A percentile compares a stretch with the other conserved stretches of the same genome.
phyloP scores from a whole-genome alignment of 2,888 invertebrate species.

The Ophion slaviceki region DNA sequence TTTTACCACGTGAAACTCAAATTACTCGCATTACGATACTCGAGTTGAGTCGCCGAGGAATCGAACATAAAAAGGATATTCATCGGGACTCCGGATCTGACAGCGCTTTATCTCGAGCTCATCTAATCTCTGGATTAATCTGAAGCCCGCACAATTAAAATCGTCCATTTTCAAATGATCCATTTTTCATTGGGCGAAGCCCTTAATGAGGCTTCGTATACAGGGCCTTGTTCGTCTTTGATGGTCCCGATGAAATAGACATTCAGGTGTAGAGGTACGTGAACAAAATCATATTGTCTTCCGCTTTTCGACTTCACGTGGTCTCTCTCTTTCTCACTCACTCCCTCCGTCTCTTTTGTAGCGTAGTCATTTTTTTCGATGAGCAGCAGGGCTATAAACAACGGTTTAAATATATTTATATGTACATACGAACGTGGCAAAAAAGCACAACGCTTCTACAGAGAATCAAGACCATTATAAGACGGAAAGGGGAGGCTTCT shows the following conservation, averaged over 20 bases:
- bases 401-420: constrained; percentile 6
- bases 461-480: constrained; percentile 34
- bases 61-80: not conserved
- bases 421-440: not conserved
- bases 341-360: not conserved
- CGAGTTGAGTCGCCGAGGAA: not conserved
- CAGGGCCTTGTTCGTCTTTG: not conserved
- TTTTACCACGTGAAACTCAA: not conserved
- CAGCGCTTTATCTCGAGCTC: not conserved
- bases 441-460: constrained; percentile 15
- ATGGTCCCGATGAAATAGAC: constrained; percentile 1
- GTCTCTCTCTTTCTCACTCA: constrained; percentile 2
- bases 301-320: constrained; percentile 57
- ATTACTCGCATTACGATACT: not conserved
- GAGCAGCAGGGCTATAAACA: constrained; percentile 2
- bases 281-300: constrained; percentile 52
- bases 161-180: constrained; percentile 19
- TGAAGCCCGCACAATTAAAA: not conserved
- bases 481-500: constrained; percentile 46
- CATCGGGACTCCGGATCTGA: not conserved
- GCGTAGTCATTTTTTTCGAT: constrained; percentile 51
- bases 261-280: not conserved
- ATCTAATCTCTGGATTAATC: not conserved
- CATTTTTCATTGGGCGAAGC: constrained; percentile 33
- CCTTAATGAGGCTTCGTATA: not conserved